Percentiles rank a stretch among this genome's conserved stretches.
Conservation (phyloP, 2,797 vertebrate species). For the Acipenser ruthenus region DNA sequence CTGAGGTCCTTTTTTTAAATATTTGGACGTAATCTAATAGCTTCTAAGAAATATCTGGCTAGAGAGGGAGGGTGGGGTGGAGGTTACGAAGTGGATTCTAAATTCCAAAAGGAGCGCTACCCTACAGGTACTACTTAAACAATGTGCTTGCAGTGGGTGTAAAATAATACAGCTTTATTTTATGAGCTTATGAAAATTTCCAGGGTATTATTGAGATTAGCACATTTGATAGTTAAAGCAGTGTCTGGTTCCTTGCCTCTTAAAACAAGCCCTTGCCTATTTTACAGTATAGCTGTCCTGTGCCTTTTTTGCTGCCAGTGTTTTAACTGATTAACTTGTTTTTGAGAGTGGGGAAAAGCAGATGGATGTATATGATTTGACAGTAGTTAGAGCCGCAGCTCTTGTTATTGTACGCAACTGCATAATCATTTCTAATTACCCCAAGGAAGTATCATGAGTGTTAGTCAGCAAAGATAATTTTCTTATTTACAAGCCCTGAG, state of each 20-base stretch:
- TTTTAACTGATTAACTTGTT: constrained; percentile 34
- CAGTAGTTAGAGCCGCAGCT: constrained; percentile 57
- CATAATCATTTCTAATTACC: constrained; percentile 75
- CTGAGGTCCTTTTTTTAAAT: constrained; percentile 30
- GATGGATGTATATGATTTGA: constrained; percentile 54
- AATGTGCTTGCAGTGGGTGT: constrained; percentile 58
- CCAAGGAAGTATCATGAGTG: constrained; percentile 72
- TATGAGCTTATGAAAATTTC: constrained; percentile 68
- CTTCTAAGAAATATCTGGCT: constrained; percentile 35
- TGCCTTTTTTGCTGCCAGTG: constrained; percentile 29
- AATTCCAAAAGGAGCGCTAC: constrained; percentile 43
- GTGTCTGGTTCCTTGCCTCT: constrained; percentile 63
- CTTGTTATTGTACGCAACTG: constrained; percentile 61
- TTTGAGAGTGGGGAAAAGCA: constrained; percentile 34
- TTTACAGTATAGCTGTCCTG: constrained; percentile 45
- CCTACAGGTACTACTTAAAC: constrained; percentile 60
- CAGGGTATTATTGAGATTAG: constrained; percentile 67
- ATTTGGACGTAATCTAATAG: constrained; percentile 42
- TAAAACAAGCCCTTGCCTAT: constrained; percentile 56
- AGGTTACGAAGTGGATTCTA: constrained; percentile 40
- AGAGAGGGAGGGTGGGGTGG: constrained; percentile 25
- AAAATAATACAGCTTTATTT: constrained; percentile 46
- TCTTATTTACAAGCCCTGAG: constrained; percentile 73
- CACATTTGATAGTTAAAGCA: constrained; percentile 67
- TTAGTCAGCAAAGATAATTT: constrained; percentile 76